These are phyloP conservation scores for Troides helena DNA, from an alignment of 2,888 invertebrate species.

Conservation along the genomic window DNA sequence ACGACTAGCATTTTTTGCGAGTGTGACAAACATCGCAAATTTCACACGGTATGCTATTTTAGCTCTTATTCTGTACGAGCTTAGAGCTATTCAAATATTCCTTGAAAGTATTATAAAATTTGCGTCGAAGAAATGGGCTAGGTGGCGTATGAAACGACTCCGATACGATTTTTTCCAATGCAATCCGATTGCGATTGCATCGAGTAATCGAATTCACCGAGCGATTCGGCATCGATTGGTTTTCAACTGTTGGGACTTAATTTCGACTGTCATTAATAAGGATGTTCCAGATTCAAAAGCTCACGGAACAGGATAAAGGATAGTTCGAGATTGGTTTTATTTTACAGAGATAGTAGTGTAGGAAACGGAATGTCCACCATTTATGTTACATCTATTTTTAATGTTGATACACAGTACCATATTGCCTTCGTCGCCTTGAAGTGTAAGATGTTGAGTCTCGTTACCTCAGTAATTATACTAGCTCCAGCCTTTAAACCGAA, in stretches of 20 bases:
- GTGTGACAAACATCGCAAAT: background rate
- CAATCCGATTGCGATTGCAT: conserved; percentile 36
- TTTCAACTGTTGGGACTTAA: conserved; percentile 34
- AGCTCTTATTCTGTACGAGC: background rate
- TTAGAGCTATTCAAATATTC: conserved; percentile 5
- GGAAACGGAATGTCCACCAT: background rate
- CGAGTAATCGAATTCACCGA: conserved; percentile 41
- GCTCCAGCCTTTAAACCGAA: too few relatives aligned
- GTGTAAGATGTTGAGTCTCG: too few relatives aligned
- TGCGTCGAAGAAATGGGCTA: conserved; percentile 37
- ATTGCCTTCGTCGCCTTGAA: too few relatives aligned
- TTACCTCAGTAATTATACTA: too few relatives aligned
- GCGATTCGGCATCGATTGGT: conserved; percentile 36
- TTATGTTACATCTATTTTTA: background rate
- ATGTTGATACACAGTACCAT: too few relatives aligned
- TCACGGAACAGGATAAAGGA: conserved; percentile 8
- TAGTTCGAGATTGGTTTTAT: conserved; percentile 13
- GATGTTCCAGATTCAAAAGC: conserved; percentile 19
- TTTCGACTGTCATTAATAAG: conserved; percentile 30
- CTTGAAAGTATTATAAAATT: conserved; percentile 16
- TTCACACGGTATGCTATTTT: background rate
- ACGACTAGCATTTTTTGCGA: conserved; percentile 25
- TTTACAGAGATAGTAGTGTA: background rate
- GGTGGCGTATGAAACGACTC: conserved; percentile 38
- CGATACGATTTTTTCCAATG: conserved; percentile 36